A percentile compares a stretch with the other conserved stretches of the same genome.
phyloP scores from a whole-genome alignment of 2,888 invertebrate genomes.

The Diaprepes abbreviatus region DNA sequence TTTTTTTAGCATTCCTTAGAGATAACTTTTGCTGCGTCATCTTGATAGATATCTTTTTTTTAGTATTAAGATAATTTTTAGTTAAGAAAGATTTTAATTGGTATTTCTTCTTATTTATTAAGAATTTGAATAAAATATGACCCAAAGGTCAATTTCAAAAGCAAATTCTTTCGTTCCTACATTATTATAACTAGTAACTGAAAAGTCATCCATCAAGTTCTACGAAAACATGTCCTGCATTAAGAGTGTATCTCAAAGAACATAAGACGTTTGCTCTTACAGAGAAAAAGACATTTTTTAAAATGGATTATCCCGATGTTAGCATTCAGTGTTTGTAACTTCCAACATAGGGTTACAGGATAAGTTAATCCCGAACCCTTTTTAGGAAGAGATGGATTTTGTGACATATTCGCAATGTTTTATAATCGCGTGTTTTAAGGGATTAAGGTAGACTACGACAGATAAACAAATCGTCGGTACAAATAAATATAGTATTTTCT shows the following conservation, averaged over 20 bases:
- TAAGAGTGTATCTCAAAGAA: constrained; percentile 28
- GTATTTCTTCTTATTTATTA: too few relatives aligned
- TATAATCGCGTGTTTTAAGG: not conserved
- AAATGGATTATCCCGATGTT: constrained; percentile 33
- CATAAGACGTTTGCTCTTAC: constrained; percentile 24
- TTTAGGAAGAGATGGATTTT: constrained; percentile 20
- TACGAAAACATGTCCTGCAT: constrained; percentile 27
- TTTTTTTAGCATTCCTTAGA: too few relatives aligned
- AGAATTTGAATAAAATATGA: too few relatives aligned
- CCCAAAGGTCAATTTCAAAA: not conserved
- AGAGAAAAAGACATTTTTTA: constrained; percentile 33
- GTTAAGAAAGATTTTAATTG: too few relatives aligned
- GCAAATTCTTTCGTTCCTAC: not conserved
- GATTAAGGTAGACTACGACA: not conserved
- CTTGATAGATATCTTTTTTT: too few relatives aligned
- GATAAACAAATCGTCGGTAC: not conserved
- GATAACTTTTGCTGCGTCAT: too few relatives aligned
- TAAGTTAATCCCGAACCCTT: constrained; percentile 38
- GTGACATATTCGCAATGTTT: constrained; percentile 10
- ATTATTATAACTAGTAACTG: constrained; percentile 16
- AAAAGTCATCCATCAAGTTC: constrained; percentile 22
- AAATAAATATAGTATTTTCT: too few relatives aligned
- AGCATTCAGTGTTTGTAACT: constrained; percentile 39
- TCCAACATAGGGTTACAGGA: constrained; percentile 31
- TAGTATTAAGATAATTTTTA: too few relatives aligned